Conservation (phyloP, 2,113 vertebrate genomes). For the Periophthalmus modestus region DNA sequence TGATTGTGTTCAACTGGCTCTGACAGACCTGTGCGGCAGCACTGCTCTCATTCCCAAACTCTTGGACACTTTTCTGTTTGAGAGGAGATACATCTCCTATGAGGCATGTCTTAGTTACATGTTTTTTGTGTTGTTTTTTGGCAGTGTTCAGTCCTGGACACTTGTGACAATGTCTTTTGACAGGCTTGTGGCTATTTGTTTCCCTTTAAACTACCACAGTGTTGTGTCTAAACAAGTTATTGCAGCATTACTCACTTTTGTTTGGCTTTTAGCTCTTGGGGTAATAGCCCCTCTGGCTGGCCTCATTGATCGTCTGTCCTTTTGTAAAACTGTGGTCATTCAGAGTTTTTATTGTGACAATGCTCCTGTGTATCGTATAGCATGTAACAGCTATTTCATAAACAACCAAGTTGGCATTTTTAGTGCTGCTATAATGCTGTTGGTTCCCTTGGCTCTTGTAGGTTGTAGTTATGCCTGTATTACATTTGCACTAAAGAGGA, state of each 20-base stretch:
- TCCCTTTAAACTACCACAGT: constrained; percentile 57
- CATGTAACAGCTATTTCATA: constrained; percentile 45
- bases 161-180: constrained; percentile 34
- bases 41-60: constrained; percentile 63
- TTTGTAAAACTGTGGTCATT: constrained; percentile 62
- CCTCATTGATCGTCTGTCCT: constrained; percentile 59
- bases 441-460: constrained; percentile 23
- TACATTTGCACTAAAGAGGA: constrained; percentile 36
- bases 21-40: constrained; percentile 64
- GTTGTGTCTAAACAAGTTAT: constrained; percentile 43
- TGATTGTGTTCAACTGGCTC: constrained; percentile 62
- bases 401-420: background rate
- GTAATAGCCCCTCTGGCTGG: background rate
- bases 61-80: constrained; percentile 60
- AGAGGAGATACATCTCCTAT: constrained; percentile 54
- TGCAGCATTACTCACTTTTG: constrained; percentile 24
- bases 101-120: constrained; percentile 59
- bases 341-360: constrained; percentile 68
- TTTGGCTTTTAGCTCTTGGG: constrained; percentile 14
- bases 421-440: background rate
- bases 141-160: too few species aligned
- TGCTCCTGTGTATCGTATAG: constrained; percentile 42
- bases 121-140: constrained; percentile 55
- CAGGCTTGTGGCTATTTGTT: constrained; percentile 67
- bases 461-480: constrained; percentile 31